Evolutionary conservation across 2,113 vertebrate species (phyloP), one percentile per base, ranked within the genome.

Genomic region (Pavo muticus): DNA sequence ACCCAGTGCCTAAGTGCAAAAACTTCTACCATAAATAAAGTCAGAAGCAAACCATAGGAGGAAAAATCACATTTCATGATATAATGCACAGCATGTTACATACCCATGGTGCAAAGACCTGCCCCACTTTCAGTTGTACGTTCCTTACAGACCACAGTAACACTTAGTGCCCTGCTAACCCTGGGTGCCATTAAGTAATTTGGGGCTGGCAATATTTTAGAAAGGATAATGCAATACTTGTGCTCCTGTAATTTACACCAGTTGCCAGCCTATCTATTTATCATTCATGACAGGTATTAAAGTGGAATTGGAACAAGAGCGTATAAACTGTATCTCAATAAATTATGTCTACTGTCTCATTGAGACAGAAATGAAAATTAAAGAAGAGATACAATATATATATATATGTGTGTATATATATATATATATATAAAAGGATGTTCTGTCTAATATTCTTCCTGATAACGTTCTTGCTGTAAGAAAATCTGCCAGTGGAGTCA

Each of bases 401-500:
- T 35, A 35, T 35, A 35, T 35, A 35, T 35, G 6, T 35, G 6
- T 35, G 6, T 35, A 35, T 35, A 29, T 86, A 79, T 14, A 91
- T 83, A 76, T 3, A 40, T 76, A 56, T 93, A 82, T 87, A 94
- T 1, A 93, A 95, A 73, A 18, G 3, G 0, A 37, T 56, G 21
- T 56, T 93, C 82, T 77, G 60, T 68, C 93, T 94, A 91, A 90
- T 69, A 57, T 88, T 91, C 57, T 75, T 94, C 54, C 30, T 30
- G 19, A 19, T 57, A 57, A 57, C 59, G 57, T 88, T 90, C 57
- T 75, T 94, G 79, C 76, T 72, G 32, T 65, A 59, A 90, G 93
- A 95, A 96, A 88, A 86, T 78, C 73, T 94, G 48, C 61, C 2
- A 1, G 39, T 75, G 73, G 88, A 96, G 91, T 84, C 86, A 95